Base-by-base conservation (phyloP, 2,888 invertebrate genomes). In the Acronicta aceris region DNA sequence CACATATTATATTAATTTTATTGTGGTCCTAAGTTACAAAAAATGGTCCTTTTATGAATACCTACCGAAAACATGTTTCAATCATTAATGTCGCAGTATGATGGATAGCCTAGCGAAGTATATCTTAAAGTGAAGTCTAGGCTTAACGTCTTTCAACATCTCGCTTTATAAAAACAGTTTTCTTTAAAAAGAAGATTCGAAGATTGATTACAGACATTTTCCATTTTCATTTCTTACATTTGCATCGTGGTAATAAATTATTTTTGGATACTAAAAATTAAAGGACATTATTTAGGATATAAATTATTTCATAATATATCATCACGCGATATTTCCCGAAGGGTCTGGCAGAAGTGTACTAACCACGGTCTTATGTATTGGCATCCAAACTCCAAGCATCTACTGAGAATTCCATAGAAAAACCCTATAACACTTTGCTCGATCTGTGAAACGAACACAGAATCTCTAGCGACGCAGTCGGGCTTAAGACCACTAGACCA, bases 181-280 rank as follows among this genome's bases (percentile, higher is more conserved):
- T 40, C 33, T 41, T 60, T 3, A 3, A 0, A 15, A 46, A 12
- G 51, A 25, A 46, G 15, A 27, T 41, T 5, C 10, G 1, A 61
- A 61, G 62, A 62, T 61, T 52, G 62, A 61, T 61, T 5, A 5
- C 25, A 49, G 13, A 9, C 8, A n/a, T 48, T 17, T 9, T 25
- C 33, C 10, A 15, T 10, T 27, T 27, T 45, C 12, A 3, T 15
- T 42, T 42, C 27, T 7, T n/a, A n/a, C 27, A 13, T 25, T 45
- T 45, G n/a, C 45, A 25, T 46, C 46, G 21, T 27, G 1, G 8
- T 5, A 15, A 46, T 25, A 25, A 25, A 7, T 25, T 8, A 13
- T 25, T 25, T 13, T 13, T 46, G 9, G 5, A 17, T 15, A 38
- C 38, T n/a, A 38, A 38, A 38, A 38, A n/a, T n/a, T n/a, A n/a